Base-by-base conservation (phyloP, 2,797 vertebrate species). In the Falco naumanni region DNA sequence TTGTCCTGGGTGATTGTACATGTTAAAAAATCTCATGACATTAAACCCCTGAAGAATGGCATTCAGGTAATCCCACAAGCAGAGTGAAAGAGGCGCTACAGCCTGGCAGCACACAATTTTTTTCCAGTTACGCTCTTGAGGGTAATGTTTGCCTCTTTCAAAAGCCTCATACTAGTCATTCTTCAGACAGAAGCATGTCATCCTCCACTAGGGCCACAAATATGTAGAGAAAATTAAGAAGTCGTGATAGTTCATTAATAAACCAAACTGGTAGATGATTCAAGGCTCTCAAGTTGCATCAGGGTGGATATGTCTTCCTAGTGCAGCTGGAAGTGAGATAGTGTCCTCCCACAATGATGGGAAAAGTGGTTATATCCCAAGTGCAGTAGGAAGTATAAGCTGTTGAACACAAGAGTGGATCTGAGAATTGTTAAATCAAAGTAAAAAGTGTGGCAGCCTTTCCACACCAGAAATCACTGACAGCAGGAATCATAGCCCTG, bases 401-500 rank as follows among this genome's bases (percentile, higher is more conserved):
- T 78, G 80, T 88, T 96, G 90, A 95, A 84, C 75, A 90, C 57
- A 59, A 68, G 90, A 91, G 72, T 76, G 66, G 66, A 74, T 82
- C 74, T 93, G 90, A 95, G 92, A 77, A 93, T 81, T 94, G 83
- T 94, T 91, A 95, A 94, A 96, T 96, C 94, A 96, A 95, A 94
- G 90, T 80, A 90, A 87, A 95, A 97, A 93, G 86, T 56, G 9
- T 96, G 94, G 87, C 88, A 92, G 84, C 72, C 64, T 96, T 97
- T 97, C 89, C 78, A 77, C 83, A 88, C 72, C 79, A 96, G 91
- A 95, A 95, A 94, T 95, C 96, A 87, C 89, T 96, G 94, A 90
- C 90, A 95, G 92, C 71, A 90, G 83, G 92, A 93, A 89, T 95
- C 91, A 68, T 66, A 79, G 89, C 89, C 74, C 89, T 91, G 74